phyloP scores from a whole-genome alignment of 2,888 invertebrate species.

The Thera obeliscata region DNA sequence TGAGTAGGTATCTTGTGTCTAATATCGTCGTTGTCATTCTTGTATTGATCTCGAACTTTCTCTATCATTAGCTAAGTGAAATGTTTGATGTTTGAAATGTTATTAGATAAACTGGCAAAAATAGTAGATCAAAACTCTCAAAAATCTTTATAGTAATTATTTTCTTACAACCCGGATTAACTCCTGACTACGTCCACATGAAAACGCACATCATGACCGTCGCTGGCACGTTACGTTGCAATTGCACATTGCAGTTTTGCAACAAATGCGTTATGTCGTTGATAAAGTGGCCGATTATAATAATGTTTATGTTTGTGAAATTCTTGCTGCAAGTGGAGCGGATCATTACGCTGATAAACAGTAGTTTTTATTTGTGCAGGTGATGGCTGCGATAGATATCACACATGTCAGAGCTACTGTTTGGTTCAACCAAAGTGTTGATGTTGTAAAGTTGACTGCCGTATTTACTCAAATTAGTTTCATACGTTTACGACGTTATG shows the following conservation, averaged over 20 bases:
- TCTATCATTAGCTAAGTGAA: no score
- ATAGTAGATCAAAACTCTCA: no score
- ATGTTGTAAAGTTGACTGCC: not conserved
- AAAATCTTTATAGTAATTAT: no score
- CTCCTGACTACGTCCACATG: conserved; percentile 22
- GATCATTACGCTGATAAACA: conserved; percentile 44
- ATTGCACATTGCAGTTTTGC: conserved; percentile 48
- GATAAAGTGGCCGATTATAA: conserved; percentile 56
- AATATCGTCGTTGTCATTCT: no score
- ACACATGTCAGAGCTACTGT: conserved; percentile 8
- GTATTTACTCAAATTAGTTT: not conserved
- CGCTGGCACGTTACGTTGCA: conserved; percentile 47
- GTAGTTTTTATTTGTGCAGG: conserved; percentile 1
- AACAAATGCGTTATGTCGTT: conserved; percentile 60
- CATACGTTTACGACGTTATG: not conserved
- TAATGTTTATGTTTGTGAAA: conserved; percentile 52
- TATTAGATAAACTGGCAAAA: no score
- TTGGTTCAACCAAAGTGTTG: not conserved
- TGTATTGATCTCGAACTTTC: no score
- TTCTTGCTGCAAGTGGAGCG: conserved; percentile 52
- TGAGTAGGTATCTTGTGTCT: no score
- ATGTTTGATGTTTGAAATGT: no score
- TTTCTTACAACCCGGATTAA: not conserved
- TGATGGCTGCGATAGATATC: conserved; percentile 11
- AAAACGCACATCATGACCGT: conserved; percentile 29